Evolutionary conservation across 2,888 invertebrate species (phyloP).

Genomic region (Pelosia muscerda): DNA sequence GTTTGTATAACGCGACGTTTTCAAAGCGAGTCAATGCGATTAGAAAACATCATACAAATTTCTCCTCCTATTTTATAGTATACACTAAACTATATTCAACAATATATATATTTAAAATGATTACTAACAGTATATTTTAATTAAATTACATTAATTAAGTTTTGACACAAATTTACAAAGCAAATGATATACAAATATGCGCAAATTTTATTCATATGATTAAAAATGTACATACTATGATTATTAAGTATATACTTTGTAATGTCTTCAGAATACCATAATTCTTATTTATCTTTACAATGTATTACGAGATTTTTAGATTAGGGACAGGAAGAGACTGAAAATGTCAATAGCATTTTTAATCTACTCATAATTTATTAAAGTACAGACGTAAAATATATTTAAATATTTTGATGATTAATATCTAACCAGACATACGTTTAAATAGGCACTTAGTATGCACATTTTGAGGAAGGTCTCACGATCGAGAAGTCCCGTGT

Average conservation of each 20-base stretch:
- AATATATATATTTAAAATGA: background rate
- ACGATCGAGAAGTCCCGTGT: too few relatives aligned
- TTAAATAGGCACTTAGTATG: slow-evolving; percentile 1
- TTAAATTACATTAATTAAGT: background rate
- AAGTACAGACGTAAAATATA: background rate
- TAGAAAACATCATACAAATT: too few relatives aligned
- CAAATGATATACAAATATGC: background rate
- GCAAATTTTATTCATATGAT: background rate
- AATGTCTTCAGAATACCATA: background rate
- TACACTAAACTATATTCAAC: too few relatives aligned
- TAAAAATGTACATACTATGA: background rate
- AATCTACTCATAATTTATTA: background rate
- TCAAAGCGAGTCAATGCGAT: too few relatives aligned
- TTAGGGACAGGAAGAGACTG: background rate
- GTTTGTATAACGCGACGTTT: too few relatives aligned
- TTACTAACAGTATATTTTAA: background rate
- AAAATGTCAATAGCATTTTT: background rate
- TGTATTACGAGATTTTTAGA: background rate
- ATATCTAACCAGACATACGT: background rate
- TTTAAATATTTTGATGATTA: background rate
- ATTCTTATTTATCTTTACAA: background rate
- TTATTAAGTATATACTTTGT: background rate
- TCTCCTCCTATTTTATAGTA: too few relatives aligned
- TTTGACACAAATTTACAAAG: background rate
- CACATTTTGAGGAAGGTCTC: background rate